Percentiles rank a stretch among this genome's conserved stretches.
Evolutionary conservation across 2,888 invertebrate species (phyloP).

Genomic region (Catocala fraxini): DNA sequence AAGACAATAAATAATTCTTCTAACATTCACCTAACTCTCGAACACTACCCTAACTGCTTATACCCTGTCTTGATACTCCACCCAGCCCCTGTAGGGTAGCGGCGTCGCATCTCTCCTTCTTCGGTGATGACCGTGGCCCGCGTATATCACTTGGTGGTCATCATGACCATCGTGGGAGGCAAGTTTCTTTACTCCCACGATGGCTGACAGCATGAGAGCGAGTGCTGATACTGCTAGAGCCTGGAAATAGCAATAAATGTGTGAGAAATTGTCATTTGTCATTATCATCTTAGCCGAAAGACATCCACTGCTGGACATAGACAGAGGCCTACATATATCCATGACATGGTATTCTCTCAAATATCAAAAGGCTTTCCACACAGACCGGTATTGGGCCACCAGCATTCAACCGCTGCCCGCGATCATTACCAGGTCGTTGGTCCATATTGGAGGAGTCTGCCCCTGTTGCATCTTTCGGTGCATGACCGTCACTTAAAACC

Average conservation of each 20-base stretch:
- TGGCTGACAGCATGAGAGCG: slow-evolving; percentile 92
- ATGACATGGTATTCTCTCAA: too few relatives aligned
- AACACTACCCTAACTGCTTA: not conserved
- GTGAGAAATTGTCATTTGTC: too few relatives aligned
- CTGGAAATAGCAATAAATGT: slow-evolving; percentile 52
- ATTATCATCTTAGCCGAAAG: not conserved
- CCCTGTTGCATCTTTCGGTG: too few relatives aligned
- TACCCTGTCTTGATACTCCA: slow-evolving; percentile 51
- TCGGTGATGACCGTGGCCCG: slow-evolving; percentile 88
- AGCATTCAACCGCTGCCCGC: too few relatives aligned
- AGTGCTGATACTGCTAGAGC: slow-evolving; percentile 91
- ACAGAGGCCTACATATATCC: too few relatives aligned
- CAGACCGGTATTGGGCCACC: too few relatives aligned
- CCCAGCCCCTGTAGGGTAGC: slow-evolving; percentile 86
- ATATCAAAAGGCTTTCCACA: too few relatives aligned
- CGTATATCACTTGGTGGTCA: slow-evolving; percentile 88
- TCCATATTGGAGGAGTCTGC: too few relatives aligned
- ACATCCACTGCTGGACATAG: too few relatives aligned
- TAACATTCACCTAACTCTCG: slow-evolving; percentile 9
- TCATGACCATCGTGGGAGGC: slow-evolving; percentile 88
- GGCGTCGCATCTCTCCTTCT: slow-evolving; percentile 78
- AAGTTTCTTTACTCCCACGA: slow-evolving; percentile 92
- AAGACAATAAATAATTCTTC: slow-evolving; percentile 36
- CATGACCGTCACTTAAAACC: too few relatives aligned
- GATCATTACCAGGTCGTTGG: too few relatives aligned